These are phyloP conservation scores for Polydrusus pterygomalis DNA, from an alignment of 2,888 invertebrate species.

Conservation along the genomic window DNA sequence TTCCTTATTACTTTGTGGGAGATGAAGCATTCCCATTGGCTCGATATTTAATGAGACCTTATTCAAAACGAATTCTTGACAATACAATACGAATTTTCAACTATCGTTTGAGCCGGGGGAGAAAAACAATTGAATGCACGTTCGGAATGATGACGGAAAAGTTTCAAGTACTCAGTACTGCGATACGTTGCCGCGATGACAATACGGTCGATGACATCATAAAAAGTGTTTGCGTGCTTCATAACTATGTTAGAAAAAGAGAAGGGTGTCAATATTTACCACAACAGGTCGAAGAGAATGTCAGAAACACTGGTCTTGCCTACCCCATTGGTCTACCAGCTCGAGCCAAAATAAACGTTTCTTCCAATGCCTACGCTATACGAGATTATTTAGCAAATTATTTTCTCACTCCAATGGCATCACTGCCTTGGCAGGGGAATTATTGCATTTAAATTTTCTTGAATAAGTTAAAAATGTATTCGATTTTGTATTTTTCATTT, in stretches of 20 bases:
- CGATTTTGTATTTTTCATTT: background rate
- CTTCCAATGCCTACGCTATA: background rate
- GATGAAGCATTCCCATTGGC: slow-evolving; percentile 25
- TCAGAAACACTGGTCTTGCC: background rate
- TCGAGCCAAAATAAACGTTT: slow-evolving; percentile 18
- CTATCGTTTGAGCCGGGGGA: slow-evolving; percentile 22
- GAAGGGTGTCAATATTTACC: slow-evolving; percentile 3
- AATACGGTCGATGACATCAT: slow-evolving; percentile 19
- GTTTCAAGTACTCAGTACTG: background rate
- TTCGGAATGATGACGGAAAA: slow-evolving; percentile 32
- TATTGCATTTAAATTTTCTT: slow-evolving; percentile 9
- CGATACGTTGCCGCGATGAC: slow-evolving; percentile 1
- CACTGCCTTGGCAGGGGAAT: slow-evolving; percentile 25
- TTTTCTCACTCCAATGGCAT: slow-evolving; percentile 8
- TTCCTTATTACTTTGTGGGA: slow-evolving; percentile 23
- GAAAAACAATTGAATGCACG: slow-evolving; percentile 36
- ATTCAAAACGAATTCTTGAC: slow-evolving; percentile 9
- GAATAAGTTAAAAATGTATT: slow-evolving; percentile 6
- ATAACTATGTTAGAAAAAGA: background rate
- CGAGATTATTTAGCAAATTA: slow-evolving; percentile 29
- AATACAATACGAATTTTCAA: slow-evolving; percentile 26
- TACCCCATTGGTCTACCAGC: slow-evolving; percentile 6
- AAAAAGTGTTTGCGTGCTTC: slow-evolving; percentile 21
- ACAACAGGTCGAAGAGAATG: slow-evolving; percentile 1
- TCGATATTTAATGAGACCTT: slow-evolving; percentile 20